Percentiles rank a stretch among this genome's conserved stretches.
Conservation (phyloP, 2,888 invertebrate species). For the Elysia crispata region DNA sequence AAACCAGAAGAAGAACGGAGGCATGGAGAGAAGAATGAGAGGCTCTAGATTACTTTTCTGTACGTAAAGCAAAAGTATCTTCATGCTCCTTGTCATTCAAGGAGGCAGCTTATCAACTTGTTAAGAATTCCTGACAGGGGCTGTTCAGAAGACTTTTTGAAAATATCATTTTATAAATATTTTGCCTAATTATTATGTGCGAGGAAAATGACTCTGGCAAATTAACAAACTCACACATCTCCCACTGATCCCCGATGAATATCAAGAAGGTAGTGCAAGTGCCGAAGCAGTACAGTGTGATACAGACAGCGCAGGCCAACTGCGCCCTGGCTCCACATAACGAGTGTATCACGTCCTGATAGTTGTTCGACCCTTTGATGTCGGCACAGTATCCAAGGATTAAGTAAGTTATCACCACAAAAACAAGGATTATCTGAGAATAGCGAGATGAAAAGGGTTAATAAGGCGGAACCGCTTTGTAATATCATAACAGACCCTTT, state of each 20-base stretch:
- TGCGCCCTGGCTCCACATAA: constrained; percentile 77
- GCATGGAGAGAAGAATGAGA: too few relatives aligned
- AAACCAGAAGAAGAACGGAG: too few relatives aligned
- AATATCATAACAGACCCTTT: too few relatives aligned
- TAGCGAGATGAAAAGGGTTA: neutral
- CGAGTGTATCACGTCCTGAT: constrained; percentile 77
- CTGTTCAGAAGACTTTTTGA: neutral
- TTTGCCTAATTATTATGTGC: too few relatives aligned
- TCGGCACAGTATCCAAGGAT: constrained; percentile 81
- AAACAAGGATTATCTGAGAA: constrained; percentile 77
- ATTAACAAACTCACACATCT: constrained; percentile 79
- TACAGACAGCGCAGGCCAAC: constrained; percentile 76
- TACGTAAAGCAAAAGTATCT: too few relatives aligned
- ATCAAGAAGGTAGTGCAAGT: constrained; percentile 83
- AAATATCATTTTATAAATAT: neutral
- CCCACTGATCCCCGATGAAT: constrained; percentile 83
- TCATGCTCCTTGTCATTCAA: too few relatives aligned
- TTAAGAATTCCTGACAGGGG: too few relatives aligned
- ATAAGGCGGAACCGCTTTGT: neutral
- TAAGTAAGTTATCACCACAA: constrained; percentile 78
- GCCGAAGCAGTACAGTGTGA: constrained; percentile 82
- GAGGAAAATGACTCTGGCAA: too few relatives aligned
- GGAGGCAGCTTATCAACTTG: too few relatives aligned
- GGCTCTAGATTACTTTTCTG: too few relatives aligned
- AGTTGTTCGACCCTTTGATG: constrained; percentile 77